A percentile compares a stretch with the other conserved stretches of the same genome.
These are phyloP conservation scores for Columba janthina DNA, from an alignment of 2,113 vertebrate genomes.

Conservation along the genomic window DNA sequence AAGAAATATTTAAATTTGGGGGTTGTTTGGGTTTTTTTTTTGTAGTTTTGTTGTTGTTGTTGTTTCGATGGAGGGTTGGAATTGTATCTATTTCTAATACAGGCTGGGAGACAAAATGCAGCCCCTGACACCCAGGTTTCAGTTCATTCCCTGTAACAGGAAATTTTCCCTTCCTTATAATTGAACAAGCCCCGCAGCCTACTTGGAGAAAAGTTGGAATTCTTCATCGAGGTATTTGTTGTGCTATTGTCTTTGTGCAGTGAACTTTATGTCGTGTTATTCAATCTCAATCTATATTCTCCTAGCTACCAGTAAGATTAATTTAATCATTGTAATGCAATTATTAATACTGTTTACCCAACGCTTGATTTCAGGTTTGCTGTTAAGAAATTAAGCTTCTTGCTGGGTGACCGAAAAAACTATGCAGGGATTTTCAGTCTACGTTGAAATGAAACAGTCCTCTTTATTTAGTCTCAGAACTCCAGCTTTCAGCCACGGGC, in stretches of 20 bases:
- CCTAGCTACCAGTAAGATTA: constrained; percentile 83
- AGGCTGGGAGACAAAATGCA: background rate
- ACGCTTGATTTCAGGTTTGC: constrained; percentile 84
- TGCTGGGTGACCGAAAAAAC: constrained; percentile 71
- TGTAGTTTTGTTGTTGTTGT: background rate
- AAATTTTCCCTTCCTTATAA: constrained; percentile 72
- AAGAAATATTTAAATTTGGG: background rate
- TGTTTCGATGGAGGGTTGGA: background rate
- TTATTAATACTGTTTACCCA: constrained; percentile 88
- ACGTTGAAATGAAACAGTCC: constrained; percentile 76
- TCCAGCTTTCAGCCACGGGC: constrained; percentile 78
- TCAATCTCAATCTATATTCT: constrained; percentile 76
- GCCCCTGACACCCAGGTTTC: background rate
- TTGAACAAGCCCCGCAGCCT: constrained; percentile 56
- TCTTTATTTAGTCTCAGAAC: constrained; percentile 79
- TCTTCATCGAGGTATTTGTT: constrained; percentile 75
- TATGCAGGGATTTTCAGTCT: constrained; percentile 71
- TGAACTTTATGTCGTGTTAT: constrained; percentile 79
- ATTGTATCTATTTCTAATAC: background rate
- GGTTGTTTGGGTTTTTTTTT: background rate
- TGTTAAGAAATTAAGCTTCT: constrained; percentile 85
- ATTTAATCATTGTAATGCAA: constrained; percentile 88
- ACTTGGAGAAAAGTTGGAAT: constrained; percentile 77
- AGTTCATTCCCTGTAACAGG: constrained; percentile 38
- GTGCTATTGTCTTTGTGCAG: constrained; percentile 85